Evolutionary conservation across 2,113 vertebrate genomes (phyloP).

Genomic region (Microtus ochrogaster): DNA sequence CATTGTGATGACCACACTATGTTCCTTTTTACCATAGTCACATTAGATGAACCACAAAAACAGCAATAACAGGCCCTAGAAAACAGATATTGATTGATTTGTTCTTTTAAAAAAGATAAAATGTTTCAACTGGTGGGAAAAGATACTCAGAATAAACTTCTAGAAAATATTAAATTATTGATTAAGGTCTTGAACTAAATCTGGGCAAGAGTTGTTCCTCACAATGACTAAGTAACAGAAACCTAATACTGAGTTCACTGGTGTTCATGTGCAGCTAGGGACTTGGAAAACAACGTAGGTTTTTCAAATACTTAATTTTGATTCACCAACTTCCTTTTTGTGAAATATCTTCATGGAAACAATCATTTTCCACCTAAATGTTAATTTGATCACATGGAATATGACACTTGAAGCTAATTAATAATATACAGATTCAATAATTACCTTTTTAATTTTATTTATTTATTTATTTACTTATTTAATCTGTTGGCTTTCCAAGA

Average conservation of each 20-base stretch:
- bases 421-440: not conserved
- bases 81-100: constrained; percentile 60
- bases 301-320: not conserved
- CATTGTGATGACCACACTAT: not conserved
- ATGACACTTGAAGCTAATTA: not conserved
- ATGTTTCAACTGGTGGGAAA: constrained; percentile 54
- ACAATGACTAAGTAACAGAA: constrained; percentile 19
- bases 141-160: constrained; percentile 52
- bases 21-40: not conserved
- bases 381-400: constrained; percentile 6
- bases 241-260: not conserved
- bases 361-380: not conserved
- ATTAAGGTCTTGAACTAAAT: constrained; percentile 57
- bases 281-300: not conserved
- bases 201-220: constrained; percentile 39
- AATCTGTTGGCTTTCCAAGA: not conserved
- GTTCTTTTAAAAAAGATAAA: constrained; percentile 41
- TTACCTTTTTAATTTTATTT: not conserved
- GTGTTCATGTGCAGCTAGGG: constrained; percentile 11
- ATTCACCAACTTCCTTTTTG: not conserved
- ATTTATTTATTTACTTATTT: not conserved
- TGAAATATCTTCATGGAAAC: constrained; percentile 4
- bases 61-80: constrained; percentile 9
- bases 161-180: constrained; percentile 55
- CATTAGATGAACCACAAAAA: not conserved